Percentiles rank a stretch among this genome's conserved stretches.
These are phyloP conservation scores for Alectura lathami DNA, from an alignment of 2,113 vertebrate species.

Conservation along the genomic window DNA sequence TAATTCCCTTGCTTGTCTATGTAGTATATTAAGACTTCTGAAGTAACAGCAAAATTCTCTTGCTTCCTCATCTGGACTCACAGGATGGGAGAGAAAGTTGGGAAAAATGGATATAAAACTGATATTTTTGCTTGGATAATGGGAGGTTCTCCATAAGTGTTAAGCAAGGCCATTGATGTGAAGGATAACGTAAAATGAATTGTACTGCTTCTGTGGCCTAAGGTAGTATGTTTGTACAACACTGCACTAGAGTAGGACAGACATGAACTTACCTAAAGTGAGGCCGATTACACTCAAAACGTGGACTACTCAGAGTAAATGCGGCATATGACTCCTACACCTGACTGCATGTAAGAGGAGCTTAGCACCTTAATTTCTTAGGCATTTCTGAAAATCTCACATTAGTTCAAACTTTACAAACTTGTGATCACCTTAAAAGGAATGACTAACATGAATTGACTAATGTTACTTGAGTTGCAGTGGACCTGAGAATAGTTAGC, in stretches of 20 bases:
- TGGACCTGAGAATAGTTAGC: background rate
- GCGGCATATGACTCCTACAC: background rate
- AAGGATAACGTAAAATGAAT: background rate
- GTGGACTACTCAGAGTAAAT: background rate
- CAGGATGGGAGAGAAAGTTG: background rate
- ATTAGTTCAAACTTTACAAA: background rate
- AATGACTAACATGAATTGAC: background rate
- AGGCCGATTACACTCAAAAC: background rate
- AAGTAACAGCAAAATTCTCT: background rate
- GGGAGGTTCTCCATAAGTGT: background rate
- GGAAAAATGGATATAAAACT: background rate
- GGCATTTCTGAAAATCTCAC: background rate
- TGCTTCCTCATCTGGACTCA: slow-evolving; percentile 18
- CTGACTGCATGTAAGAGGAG: background rate
- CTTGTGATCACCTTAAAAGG: background rate
- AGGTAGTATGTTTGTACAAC: no score
- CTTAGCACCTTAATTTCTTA: background rate
- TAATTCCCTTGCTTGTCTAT: background rate
- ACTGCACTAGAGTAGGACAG: background rate
- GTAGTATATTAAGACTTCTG: background rate
- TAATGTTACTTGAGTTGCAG: background rate
- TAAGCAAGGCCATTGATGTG: background rate
- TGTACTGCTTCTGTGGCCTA: background rate
- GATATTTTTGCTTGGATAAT: background rate
- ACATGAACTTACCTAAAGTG: background rate